phyloP scores from a whole-genome alignment of 2,888 invertebrate genomes.

The Agrochola macilenta region DNA sequence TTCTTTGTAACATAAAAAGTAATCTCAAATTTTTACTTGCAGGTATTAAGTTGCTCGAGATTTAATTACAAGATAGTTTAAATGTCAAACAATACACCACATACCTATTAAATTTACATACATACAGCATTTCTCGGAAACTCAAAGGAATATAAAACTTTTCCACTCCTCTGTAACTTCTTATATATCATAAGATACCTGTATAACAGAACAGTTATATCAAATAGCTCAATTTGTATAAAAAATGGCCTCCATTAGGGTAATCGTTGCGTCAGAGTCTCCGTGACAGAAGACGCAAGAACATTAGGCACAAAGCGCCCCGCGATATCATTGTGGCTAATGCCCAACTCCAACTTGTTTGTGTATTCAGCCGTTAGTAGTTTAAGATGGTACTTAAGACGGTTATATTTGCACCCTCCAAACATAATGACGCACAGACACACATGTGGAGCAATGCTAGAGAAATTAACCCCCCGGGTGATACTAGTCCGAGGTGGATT shows the following conservation, averaged over 20 bases:
- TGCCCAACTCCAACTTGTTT: slow-evolving; percentile 57
- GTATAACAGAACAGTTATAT: slow-evolving; percentile 37
- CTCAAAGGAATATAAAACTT: slow-evolving; percentile 11
- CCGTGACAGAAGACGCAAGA: slow-evolving; percentile 47
- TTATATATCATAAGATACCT: slow-evolving; percentile 21
- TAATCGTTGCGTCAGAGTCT: slow-evolving; percentile 42
- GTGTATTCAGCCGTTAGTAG: slow-evolving; percentile 64
- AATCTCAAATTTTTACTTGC: neutral
- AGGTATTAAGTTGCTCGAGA: slow-evolving; percentile 10
- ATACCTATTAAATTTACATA: slow-evolving; percentile 1
- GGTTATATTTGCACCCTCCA: slow-evolving; percentile 69
- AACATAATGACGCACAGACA: slow-evolving; percentile 76
- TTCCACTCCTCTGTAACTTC: neutral
- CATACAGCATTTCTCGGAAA: neutral
- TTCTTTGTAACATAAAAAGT: slow-evolving; percentile 13
- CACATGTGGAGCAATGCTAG: slow-evolving; percentile 68
- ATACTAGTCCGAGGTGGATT: slow-evolving; percentile 44
- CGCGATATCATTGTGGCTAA: slow-evolving; percentile 49
- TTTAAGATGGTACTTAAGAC: slow-evolving; percentile 71
- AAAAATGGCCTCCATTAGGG: slow-evolving; percentile 47
- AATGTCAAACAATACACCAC: neutral
- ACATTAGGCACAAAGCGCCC: slow-evolving; percentile 51
- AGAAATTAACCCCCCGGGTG: slow-evolving; percentile 72
- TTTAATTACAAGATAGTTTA: slow-evolving; percentile 4
- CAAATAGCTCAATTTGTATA: slow-evolving; percentile 58